Evolutionary conservation across 1,140 invertebrate species (phyloP).

Genomic region (Zaprionus ornatus): DNA sequence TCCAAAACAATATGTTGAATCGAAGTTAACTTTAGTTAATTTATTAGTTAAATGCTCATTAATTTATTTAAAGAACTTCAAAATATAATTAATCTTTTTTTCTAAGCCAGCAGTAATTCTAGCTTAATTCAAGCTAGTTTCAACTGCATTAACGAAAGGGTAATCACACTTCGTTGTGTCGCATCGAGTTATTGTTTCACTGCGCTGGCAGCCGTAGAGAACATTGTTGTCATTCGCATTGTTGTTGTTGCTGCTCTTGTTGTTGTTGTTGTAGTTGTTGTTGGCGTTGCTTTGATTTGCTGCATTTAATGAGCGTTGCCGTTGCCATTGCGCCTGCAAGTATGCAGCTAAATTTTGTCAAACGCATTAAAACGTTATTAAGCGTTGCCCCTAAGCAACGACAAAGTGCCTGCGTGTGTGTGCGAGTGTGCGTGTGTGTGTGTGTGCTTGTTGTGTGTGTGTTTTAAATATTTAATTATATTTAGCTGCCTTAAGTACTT

Average conservation of each 20-base stretch:
- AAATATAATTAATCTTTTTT: too few relatives aligned
- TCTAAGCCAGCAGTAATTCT: background rate
- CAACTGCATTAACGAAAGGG: background rate
- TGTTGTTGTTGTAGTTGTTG: constrained; percentile 20
- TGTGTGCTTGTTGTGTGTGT: constrained; percentile 39
- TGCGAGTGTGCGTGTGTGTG: constrained; percentile 23
- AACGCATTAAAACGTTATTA: constrained; percentile 80
- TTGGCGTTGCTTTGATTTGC: constrained; percentile 39
- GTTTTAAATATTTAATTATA: constrained; percentile 80
- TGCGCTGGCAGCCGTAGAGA: constrained; percentile 14
- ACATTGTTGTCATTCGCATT: constrained; percentile 13
- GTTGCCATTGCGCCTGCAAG: constrained; percentile 67
- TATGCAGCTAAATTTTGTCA: constrained; percentile 77
- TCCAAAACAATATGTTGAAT: too few relatives aligned
- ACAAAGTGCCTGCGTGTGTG: constrained; percentile 8
- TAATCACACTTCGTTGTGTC: background rate
- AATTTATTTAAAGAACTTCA: too few relatives aligned
- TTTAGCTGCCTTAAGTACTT: constrained; percentile 81
- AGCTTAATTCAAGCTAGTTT: background rate
- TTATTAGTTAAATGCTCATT: too few relatives aligned
- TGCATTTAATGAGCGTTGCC: constrained; percentile 76
- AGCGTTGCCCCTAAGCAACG: constrained; percentile 43
- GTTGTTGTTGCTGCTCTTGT: constrained; percentile 29
- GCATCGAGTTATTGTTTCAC: background rate
- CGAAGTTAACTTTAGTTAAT: too few relatives aligned